Evolutionary conservation across 2,113 vertebrate genomes (phyloP), one percentile per base, ranked within the genome.

Genomic region (Leucosticte australis): DNA sequence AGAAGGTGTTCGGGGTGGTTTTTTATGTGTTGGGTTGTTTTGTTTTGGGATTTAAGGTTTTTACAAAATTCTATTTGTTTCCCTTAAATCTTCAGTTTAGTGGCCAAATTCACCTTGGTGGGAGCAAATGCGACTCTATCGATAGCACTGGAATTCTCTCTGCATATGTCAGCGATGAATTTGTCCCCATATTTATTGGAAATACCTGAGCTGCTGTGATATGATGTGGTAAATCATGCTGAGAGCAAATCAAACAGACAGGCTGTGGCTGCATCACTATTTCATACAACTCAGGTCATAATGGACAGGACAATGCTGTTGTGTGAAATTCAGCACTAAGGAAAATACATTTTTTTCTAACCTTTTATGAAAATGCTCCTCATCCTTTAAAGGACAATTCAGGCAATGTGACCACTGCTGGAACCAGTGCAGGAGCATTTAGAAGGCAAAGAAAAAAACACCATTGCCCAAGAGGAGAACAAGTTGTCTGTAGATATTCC

Each of bases 171-270:
- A 96, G 90, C 19, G 0, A 78, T 83, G 81, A 93, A 91, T 95
- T 96, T 90, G 79, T 70, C 90, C 85, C 91, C 83, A n/a, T 91
- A 91, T 91, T 94, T 96, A 95, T 96, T 96, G 86, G 85, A 94
- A 95, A 95, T 97, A 94, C 84, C 90, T 92, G 82, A 64, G 82
- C 76, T 90, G 68, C 93, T 74, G 89, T 90, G 90, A 86, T 95
- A 87, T n/a, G 85, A 86, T 87, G 94, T 95, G 94, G 93, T 95
- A 96, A 94, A 78, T 76, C 94, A 74, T 11, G 37, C 75, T 96
- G 82, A 96, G 92, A 95, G 89, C 79, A 86, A 95, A 97, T 96
- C 97, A 96, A 94, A 62, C 50, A 95, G 78, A 96, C 68, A 94
- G 59, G 79, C 93, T 95, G 69, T 78, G 86, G 71, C 96, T 95